Evolutionary conservation across 2,797 vertebrate species (phyloP), one percentile per base, ranked within the genome.

Genomic region (Protosalanx chinensis): DNA sequence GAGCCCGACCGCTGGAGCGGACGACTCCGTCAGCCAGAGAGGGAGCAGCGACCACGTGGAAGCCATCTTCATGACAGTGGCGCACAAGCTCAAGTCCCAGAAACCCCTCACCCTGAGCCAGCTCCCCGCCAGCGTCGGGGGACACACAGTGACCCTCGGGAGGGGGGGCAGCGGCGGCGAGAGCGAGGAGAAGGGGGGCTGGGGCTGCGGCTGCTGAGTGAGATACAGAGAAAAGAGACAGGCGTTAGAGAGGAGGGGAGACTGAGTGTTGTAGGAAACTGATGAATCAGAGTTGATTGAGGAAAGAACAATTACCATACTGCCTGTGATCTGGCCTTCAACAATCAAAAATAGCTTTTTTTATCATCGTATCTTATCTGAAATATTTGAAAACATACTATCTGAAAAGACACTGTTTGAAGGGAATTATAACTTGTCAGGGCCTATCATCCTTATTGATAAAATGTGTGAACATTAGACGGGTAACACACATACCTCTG

Each of bases 11-110:
- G 72, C 69, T 67, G 81, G 78, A 8, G 82, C 75, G 4, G 81
- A 77, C 0, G 58, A 64, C 0, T 8, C n/a, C 23, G 5, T 0
- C 15, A 16, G 41, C 10, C 20, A 35, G 3, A 10, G 64, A 68
- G 92, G 92, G 70, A 93, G 95, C 91, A 97, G 92, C 62, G 97
- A 98, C 92, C 98, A 99, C 0, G 97, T 98, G 16, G 98, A 99
- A 84, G 98, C 98, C 62, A 99, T 99, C 80, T 98, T 99, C 70
- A 96, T 99, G 97, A 99, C 97, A 0, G 91, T 99, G 83, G 97
- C 97, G 32, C 97, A 99, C 88, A 99, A 98, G 91, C 93, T 99
- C 6, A 98, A 98, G 88, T 98, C 95, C 69, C 98, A 99, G 91
- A 98, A 98, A 87, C 95, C 97, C 0, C 83, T 99, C 83, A 91